Conservation (phyloP, 2,888 invertebrate genomes). For the Agrochola circellaris region DNA sequence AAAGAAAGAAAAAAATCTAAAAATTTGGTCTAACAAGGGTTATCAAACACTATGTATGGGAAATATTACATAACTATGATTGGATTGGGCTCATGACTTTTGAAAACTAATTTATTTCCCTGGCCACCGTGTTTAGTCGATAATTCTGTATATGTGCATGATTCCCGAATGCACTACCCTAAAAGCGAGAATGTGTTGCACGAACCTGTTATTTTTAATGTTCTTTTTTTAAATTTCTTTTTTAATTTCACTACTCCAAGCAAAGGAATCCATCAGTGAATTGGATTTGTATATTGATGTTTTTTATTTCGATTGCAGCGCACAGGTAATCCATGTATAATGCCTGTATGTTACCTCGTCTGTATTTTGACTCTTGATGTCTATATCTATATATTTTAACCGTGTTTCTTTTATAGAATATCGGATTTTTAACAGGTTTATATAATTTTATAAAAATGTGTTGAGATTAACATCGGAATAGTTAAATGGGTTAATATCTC, state of each 20-base stretch:
- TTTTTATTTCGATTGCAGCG: constrained; percentile 68
- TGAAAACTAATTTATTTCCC: constrained; percentile 64
- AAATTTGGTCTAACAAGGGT: neutral
- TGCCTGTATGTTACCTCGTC: constrained; percentile 61
- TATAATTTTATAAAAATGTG: constrained; percentile 8
- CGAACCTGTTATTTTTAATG: constrained; percentile 79
- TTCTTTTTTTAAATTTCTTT: constrained; percentile 73
- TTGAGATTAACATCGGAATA: constrained; percentile 34
- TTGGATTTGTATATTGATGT: constrained; percentile 82
- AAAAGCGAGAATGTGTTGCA: constrained; percentile 88
- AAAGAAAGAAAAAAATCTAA: neutral
- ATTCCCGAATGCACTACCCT: constrained; percentile 88
- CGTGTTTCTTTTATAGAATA: constrained; percentile 39
- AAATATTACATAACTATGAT: neutral
- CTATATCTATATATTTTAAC: constrained; percentile 37
- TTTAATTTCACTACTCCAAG: constrained; percentile 78
- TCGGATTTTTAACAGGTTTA: constrained; percentile 38
- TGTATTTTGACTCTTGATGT: constrained; percentile 63
- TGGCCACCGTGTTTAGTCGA: constrained; percentile 71
- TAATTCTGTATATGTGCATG: constrained; percentile 86
- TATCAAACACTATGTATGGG: neutral
- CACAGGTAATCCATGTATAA: constrained; percentile 62
- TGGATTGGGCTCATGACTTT: neutral
- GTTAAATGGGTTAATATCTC: constrained; percentile 63
- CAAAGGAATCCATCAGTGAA: constrained; percentile 86